phyloP scores from a whole-genome alignment of 2,888 invertebrate genomes.

The Acanthococcus lagerstroemiae region DNA sequence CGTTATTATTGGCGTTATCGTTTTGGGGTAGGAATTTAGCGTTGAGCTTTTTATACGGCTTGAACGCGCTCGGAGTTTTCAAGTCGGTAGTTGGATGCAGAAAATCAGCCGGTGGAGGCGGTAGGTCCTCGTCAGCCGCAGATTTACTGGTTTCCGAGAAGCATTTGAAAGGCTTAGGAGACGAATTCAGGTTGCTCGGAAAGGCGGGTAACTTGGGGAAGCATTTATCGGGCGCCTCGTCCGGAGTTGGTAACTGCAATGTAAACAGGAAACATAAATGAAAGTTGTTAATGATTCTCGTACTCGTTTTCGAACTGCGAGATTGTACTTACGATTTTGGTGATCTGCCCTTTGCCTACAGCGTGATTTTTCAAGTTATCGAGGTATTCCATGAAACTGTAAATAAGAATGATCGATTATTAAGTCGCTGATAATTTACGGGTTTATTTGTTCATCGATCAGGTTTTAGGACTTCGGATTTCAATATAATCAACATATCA shows the following conservation, averaged over 20 bases:
- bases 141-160: not conserved
- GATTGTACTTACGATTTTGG: constrained; percentile 49
- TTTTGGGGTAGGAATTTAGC: not conserved
- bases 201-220: constrained; percentile 6
- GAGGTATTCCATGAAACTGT: constrained; percentile 48
- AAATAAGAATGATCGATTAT: no score
- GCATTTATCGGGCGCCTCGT: not conserved
- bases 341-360: constrained; percentile 63
- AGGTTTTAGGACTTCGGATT: no score
- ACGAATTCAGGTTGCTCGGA: constrained; percentile 32
- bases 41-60: constrained; percentile 7
- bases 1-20: not conserved
- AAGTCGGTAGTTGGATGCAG: constrained; percentile 22
- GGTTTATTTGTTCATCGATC: no score
- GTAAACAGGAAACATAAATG: not conserved
- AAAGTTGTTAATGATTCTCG: no score
- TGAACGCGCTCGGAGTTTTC: constrained; percentile 33
- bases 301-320: no score
- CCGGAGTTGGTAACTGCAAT: not conserved
- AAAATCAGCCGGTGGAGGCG: constrained; percentile 32
- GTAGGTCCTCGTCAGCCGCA: constrained; percentile 5
- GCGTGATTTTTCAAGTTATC: constrained; percentile 57
- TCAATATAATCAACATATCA: no score
- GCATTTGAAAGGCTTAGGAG: constrained; percentile 34
- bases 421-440: no score